Evolutionary conservation across 2,113 vertebrate species (phyloP).

Genomic region (Melanostigma gelatinosum): DNA sequence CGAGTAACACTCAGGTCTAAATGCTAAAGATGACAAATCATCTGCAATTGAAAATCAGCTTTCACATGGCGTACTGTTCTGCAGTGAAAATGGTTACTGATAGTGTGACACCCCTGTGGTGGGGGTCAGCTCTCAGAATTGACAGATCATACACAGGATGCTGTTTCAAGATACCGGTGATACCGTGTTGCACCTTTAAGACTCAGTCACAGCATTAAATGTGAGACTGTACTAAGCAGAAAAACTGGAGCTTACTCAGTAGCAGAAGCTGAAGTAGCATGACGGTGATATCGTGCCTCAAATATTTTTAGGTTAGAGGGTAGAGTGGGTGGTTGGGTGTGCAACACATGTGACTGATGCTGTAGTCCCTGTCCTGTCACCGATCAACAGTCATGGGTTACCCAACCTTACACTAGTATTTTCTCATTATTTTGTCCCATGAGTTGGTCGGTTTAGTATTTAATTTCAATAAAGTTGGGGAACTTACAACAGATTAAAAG

Average conservation of each 20-base stretch:
- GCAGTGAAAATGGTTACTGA: conserved; percentile 7
- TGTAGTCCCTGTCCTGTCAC: background rate
- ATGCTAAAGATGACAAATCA: background rate
- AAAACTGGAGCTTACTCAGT: conserved; percentile 15
- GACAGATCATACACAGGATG: background rate
- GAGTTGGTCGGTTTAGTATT: background rate
- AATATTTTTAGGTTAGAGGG: background rate
- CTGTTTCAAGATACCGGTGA: background rate
- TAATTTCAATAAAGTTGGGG: background rate
- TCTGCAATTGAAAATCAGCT: background rate
- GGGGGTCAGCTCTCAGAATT: background rate
- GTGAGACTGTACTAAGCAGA: conserved; percentile 14
- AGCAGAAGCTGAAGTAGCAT: conserved; percentile 3
- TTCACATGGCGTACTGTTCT: background rate
- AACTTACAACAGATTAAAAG: background rate
- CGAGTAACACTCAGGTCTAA: background rate
- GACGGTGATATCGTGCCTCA: background rate
- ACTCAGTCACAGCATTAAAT: conserved; percentile 9
- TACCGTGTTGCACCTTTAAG: background rate
- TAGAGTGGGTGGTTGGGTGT: background rate
- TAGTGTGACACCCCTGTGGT: background rate
- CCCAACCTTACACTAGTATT: background rate
- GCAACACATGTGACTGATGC: background rate
- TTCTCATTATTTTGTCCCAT: background rate
- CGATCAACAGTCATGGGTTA: background rate